Base-by-base conservation (phyloP, 1,140 invertebrate genomes). In the Stegodyphus dumicola region DNA sequence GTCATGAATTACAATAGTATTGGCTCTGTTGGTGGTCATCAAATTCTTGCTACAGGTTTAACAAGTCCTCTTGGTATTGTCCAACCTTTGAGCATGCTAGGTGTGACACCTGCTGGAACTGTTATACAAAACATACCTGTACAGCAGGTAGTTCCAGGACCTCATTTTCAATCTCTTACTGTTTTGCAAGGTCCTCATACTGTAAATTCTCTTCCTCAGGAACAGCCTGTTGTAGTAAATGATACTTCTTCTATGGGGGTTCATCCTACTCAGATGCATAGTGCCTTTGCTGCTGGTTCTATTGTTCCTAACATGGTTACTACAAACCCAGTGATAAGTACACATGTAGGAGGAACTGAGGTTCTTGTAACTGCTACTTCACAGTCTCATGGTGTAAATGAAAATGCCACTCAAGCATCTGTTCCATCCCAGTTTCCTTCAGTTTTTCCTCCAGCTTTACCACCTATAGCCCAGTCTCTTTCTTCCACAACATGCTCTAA, bases 201-300 rank as follows among this genome's bases (percentile, higher is more conserved):
- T 54, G 69, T 86, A 11, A 80, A 75, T 54, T 60, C 86, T 49
- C 73, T 87, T 74, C 86, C 86, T 66, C 80, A 87, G 69, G 80
- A 87, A 75, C 86, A 84, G 60, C 60, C 86, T 74, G 65, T 87
- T 18, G 76, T 87, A 75, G 76, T 87, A n/a, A 84, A 87, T 84
- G 86, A 85, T 53, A 74, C 79, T 66, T 86, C 85, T 76, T 65
- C 77, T 11, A 67, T 86, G 69, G 77, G 73, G 51, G 78, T 86
- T 33, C 85, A 86, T 67, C 79, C 86, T 76, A 77, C 86, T 64
- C 78, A 87, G 70, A 87, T 87, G 70, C 86, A 87, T 56, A 84
- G 86, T 87, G 86, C 86, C 86, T 87, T 87, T 79, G 76, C 75
- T 83, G 79, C 73, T 85, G 86, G 86, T 87, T 87, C 86, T 67